Evolutionary conservation across 2,113 vertebrate genomes (phyloP), one percentile per base, ranked within the genome.

Genomic region (Marmota monax): DNA sequence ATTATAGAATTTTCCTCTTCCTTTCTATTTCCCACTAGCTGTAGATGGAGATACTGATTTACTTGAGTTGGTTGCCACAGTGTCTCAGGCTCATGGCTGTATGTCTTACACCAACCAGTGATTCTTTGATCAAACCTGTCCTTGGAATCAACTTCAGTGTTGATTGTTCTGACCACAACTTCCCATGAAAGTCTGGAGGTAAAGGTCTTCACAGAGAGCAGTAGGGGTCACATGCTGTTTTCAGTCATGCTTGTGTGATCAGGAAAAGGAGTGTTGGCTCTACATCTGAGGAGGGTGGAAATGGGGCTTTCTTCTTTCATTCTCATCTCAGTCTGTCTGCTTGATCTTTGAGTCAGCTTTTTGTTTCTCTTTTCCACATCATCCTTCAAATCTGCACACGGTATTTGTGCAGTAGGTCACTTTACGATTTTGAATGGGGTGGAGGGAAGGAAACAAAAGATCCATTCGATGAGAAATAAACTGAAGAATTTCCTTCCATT

Each of bases 381-480:
- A 58, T 42, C 29, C 42, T 67, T 94, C 20, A 45, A 53, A 65
- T 77, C 58, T 72, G 37, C n/a, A 58, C 63, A 58, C 20, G 20
- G 56, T 58, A 58, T 58, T 58, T 58, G 56, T 58, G 56, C 22
- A 20, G 56, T 58, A 58, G 23, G 1, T 95, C 88, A 76, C 20
- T 29, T 0, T 70, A 11, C 32, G 9, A 23, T 17, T 32, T 97
- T 61, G 76, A 94, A 93, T 97, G 82, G 5, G 83, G 16, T 20
- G 2, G 9, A 61, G 25, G 25, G 82, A 92, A 78, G 17, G 13
- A 72, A 95, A 95, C n/a, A 95, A 97, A 95, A 2, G 27, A 4
- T 42, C 14, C 1, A 12, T 98, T 96, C 27, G 89, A 1, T 90
- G 42, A 78, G 88, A 97, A 48, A 94, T 94, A 95, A 96, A 97